A percentile compares a stretch with the other conserved stretches of the same genome.
phyloP scores from a whole-genome alignment of 2,797 vertebrate genomes.

The Pyrocephalus nanus region DNA sequence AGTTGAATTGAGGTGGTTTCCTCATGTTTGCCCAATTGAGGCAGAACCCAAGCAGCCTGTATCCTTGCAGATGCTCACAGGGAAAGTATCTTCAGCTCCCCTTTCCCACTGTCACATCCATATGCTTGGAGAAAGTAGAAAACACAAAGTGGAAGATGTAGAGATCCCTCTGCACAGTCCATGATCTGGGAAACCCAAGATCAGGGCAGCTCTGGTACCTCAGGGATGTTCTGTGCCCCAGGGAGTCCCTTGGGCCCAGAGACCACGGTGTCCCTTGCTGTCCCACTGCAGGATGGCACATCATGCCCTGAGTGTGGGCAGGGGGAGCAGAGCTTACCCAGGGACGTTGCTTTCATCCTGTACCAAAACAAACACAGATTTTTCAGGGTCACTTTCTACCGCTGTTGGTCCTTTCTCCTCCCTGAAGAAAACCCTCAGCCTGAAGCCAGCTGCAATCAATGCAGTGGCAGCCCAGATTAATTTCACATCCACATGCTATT shows the following conservation, averaged over 20 bases:
- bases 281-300: not conserved
- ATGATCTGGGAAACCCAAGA: not conserved
- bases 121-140: not conserved
- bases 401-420: not conserved
- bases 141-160: not conserved
- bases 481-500: not conserved
- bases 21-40: not conserved
- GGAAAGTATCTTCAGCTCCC: not conserved
- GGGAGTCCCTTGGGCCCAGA: not conserved
- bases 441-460: not conserved
- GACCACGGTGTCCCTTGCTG: not conserved
- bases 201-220: not conserved
- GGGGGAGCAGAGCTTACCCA: not conserved
- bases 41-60: not conserved
- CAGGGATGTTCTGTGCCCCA: fast-evolving
- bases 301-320: fast-evolving
- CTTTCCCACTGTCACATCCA: fast-evolving
- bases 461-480: slow-evolving; percentile 22
- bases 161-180: not conserved
- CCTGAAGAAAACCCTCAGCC: not conserved
- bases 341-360: fast-evolving
- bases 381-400: not conserved
- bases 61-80: not conserved
- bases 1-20: not conserved
- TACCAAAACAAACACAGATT: not conserved